Evolutionary conservation across 2,113 vertebrate species (phyloP).

Genomic region (Gymnogyps californianus): DNA sequence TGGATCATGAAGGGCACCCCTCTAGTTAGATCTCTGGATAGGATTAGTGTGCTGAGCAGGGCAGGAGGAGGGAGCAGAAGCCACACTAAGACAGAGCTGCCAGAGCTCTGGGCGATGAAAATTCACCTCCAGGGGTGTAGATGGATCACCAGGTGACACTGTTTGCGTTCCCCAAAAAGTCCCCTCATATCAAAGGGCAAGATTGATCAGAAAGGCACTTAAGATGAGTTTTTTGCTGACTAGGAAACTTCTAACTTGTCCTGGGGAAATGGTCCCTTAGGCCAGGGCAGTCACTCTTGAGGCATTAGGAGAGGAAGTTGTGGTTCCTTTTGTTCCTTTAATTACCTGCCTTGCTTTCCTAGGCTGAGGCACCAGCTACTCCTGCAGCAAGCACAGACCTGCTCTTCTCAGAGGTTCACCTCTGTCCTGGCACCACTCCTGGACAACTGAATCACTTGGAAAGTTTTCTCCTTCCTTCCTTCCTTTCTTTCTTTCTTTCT

Average conservation of each 20-base stretch:
- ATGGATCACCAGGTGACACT: background rate
- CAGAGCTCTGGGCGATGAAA: background rate
- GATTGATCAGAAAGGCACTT: background rate
- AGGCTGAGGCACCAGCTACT: background rate
- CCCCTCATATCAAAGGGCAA: background rate
- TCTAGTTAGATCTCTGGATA: background rate
- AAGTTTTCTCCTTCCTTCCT: background rate
- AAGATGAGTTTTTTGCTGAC: background rate
- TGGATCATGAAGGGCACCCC: slow-evolving; percentile 16
- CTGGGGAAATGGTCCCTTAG: background rate
- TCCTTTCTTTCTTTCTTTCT: too few relatives aligned
- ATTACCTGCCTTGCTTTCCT: background rate
- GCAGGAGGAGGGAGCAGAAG: background rate
- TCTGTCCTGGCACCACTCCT: background rate
- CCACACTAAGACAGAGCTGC: background rate
- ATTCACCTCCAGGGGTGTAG: background rate
- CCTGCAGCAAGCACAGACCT: background rate
- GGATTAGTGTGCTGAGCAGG: background rate
- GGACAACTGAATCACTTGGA: background rate
- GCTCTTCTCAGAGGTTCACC: background rate
- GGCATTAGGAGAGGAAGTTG: background rate
- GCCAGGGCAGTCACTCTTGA: background rate
- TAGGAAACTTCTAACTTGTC: background rate
- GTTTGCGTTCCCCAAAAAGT: background rate
- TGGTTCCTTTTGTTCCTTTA: background rate